These are phyloP conservation scores for Orestias chungarensis DNA, from an alignment of 2,797 vertebrate species.

Conservation along the genomic window DNA sequence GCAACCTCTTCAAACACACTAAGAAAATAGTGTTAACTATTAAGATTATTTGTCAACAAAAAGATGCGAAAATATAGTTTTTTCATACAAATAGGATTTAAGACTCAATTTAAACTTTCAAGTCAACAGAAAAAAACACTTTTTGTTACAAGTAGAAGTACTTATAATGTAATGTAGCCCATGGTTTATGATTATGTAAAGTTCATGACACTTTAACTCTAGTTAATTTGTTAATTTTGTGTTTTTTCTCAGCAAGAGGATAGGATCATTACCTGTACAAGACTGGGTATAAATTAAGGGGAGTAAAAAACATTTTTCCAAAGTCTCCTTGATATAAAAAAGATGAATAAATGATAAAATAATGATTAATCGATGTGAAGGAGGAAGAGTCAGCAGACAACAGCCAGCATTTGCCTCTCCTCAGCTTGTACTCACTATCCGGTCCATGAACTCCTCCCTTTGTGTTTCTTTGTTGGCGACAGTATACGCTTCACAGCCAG, in stretches of 20 bases:
- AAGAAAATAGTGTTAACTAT: no score
- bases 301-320: not conserved
- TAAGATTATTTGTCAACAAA: not conserved
- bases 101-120: not conserved
- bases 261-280: not conserved
- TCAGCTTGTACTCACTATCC: not conserved
- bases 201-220: not conserved
- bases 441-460: constrained; percentile 34
- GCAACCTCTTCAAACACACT: not conserved
- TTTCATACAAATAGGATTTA: not conserved
- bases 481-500: constrained; percentile 38
- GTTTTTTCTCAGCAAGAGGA: not conserved
- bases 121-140: not conserved
- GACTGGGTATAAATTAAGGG: not conserved
- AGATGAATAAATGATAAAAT: constrained; percentile 8
- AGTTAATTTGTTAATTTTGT: not conserved
- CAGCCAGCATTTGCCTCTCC: constrained; percentile 5
- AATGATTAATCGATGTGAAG: not conserved
- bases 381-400: not conserved
- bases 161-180: not conserved
- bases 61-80: not conserved
- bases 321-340: not conserved
- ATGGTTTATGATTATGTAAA: not conserved
- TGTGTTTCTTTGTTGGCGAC: constrained; percentile 46
- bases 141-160: not conserved